Base-by-base conservation (phyloP, 2,797 vertebrate genomes). In the Vultur gryphus region DNA sequence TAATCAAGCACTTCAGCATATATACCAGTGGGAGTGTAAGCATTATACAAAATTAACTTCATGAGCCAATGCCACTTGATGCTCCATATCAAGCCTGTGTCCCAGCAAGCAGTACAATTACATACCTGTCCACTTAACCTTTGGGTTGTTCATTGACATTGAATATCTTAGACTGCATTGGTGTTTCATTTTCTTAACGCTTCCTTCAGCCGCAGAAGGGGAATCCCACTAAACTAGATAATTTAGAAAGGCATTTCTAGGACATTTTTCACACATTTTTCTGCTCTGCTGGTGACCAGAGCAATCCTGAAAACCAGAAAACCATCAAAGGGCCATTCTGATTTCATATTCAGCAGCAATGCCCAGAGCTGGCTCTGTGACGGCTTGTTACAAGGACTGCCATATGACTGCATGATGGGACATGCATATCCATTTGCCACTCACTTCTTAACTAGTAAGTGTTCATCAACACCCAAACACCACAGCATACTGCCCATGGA, bases 351-450 rank as follows among this genome's bases (percentile, higher is more conserved):
- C 44, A 76, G 20, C 12, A 71, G 33, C 17, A 20, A 23, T 24
- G 44, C 9, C 35, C 33, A 57, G 29, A 65, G 31, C 6, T 62
- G 61, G 4, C 10, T 65, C 52, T 8, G 4, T 13, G 13, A 35
- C 7, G 21, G 6, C 20, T 75, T 67, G 10, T 67, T 54, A 49
- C 10, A 23, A 21, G 24, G 37, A 13, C 35, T 44, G 14, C 16
- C 31, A 21, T 25, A 26, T 0, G 2, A 26, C 31, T 46, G 44
- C 0, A 0, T 31, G 41, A 43, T 23, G 61, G n/a, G 16, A 13
- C 10, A 25, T 8, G 19, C 7, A 15, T 9, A 52, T 2, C 8
- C 16, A n/a, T 37, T 26, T 55, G 26, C 11, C 52, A 37, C 33
- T 76, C 39, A 16, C 24, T 46, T 83, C 20, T 70, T 49, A 39